Evolutionary conservation across 2,888 invertebrate genomes (phyloP).

Genomic region (Agonopterix arenella): DNA sequence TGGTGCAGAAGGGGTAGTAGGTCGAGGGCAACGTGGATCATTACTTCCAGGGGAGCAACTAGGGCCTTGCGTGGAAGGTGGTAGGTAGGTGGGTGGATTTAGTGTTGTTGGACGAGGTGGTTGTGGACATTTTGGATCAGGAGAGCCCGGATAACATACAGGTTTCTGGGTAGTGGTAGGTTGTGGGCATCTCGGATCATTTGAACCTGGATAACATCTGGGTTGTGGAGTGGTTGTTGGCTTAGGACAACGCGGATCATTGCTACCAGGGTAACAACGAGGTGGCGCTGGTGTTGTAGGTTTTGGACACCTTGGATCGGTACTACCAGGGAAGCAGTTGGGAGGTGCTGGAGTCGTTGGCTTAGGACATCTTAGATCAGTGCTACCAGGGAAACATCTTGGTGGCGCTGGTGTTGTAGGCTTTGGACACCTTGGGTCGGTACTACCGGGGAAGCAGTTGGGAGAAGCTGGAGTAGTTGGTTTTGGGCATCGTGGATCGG

Average conservation of each 20-base stretch:
- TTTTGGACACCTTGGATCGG: slow-evolving; percentile 37
- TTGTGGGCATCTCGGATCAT: slow-evolving; percentile 30
- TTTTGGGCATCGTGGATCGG: slow-evolving; percentile 20
- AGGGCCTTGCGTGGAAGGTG: slow-evolving; percentile 19
- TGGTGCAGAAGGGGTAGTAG: slow-evolving; percentile 21
- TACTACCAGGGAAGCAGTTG: slow-evolving; percentile 34
- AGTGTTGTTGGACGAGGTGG: slow-evolving; percentile 28
- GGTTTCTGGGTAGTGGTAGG: slow-evolving; percentile 23
- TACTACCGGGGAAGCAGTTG: slow-evolving; percentile 20
- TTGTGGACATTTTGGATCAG: slow-evolving; percentile 45
- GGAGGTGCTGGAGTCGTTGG: slow-evolving; percentile 27
- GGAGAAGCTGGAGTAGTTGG: slow-evolving; percentile 12
- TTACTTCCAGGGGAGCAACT: slow-evolving; percentile 30
- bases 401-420: slow-evolving; percentile 27
- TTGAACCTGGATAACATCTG: slow-evolving; percentile 25
- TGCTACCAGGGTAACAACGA: slow-evolving; percentile 43
- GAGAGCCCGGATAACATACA: slow-evolving; percentile 32
- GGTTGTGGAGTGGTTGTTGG: slow-evolving; percentile 11
- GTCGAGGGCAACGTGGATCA: slow-evolving; percentile 22
- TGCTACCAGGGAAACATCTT: slow-evolving; percentile 25
- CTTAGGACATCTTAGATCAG: slow-evolving; percentile 29
- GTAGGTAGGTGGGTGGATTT: slow-evolving; percentile 7
- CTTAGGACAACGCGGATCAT: slow-evolving; percentile 33
- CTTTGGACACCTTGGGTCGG: slow-evolving; percentile 29
- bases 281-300: slow-evolving; percentile 28